Evolutionary conservation across 2,888 invertebrate species (phyloP).

Genomic region (Augiades crinisus): DNA sequence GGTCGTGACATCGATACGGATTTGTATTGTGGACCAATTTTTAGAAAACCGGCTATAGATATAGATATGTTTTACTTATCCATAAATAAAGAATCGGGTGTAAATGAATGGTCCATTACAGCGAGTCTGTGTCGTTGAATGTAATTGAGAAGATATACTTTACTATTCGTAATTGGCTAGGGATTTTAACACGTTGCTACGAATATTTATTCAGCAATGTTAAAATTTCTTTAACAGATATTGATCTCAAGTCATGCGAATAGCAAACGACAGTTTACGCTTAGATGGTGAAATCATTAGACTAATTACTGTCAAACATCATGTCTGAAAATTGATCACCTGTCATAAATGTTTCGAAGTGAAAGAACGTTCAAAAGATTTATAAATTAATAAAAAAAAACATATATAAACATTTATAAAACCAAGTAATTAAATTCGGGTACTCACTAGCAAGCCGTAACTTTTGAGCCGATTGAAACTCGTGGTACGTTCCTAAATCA

Average conservation of each 20-base stretch:
- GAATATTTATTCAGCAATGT: neutral
- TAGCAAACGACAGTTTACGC: neutral
- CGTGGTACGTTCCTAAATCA: too few relatives aligned
- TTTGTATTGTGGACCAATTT: constrained; percentile 7
- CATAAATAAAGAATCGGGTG: neutral
- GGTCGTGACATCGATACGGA: neutral
- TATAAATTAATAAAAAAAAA: too few relatives aligned
- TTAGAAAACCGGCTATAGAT: neutral
- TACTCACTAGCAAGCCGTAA: too few relatives aligned
- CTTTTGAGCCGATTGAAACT: too few relatives aligned
- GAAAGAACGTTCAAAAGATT: too few relatives aligned
- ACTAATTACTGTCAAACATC: too few relatives aligned
- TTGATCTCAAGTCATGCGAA: constrained; percentile 5
- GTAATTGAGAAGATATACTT: neutral
- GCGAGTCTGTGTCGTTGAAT: neutral
- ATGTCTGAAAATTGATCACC: too few relatives aligned
- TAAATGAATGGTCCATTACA: neutral
- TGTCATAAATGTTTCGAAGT: too few relatives aligned
- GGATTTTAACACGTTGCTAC: neutral
- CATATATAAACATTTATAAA: too few relatives aligned
- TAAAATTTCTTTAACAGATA: too few relatives aligned
- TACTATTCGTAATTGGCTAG: neutral
- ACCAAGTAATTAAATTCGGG: too few relatives aligned
- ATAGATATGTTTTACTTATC: neutral
- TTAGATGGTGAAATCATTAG: neutral